phyloP scores from a whole-genome alignment of 2,888 invertebrate genomes.

The Phaedon cochleariae region DNA sequence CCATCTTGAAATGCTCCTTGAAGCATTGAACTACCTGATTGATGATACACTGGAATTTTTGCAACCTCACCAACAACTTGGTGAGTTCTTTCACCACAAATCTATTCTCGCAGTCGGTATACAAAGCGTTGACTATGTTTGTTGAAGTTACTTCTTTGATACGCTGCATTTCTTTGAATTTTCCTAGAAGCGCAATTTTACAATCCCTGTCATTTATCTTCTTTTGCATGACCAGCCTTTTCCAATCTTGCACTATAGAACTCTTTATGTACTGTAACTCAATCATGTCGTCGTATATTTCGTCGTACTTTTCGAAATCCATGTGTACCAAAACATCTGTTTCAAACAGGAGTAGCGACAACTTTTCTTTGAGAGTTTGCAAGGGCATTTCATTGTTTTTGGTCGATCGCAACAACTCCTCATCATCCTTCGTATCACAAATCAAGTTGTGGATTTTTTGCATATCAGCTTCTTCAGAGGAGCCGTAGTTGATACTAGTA shows the following conservation, averaged over 20 bases:
- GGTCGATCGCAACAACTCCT: conserved; percentile 33
- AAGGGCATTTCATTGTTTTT: conserved; percentile 44
- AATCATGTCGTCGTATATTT: conserved; percentile 50
- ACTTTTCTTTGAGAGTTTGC: conserved; percentile 53
- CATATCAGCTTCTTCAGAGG: conserved; percentile 46
- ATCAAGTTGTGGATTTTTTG: conserved; percentile 51
- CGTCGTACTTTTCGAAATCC: conserved; percentile 50
- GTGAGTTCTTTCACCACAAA: conserved; percentile 53
- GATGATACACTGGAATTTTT: conserved; percentile 55
- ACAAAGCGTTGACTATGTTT: conserved; percentile 44
- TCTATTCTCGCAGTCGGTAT: conserved; percentile 42
- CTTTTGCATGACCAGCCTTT: conserved; percentile 49
- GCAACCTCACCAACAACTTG: conserved; percentile 53
- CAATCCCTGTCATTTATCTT: conserved; percentile 48
- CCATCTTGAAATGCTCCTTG: conserved; percentile 58
- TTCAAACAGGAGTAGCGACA: conserved; percentile 49
- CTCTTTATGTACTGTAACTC: conserved; percentile 54
- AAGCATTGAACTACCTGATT: conserved; percentile 53
- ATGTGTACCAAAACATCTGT: conserved; percentile 53
- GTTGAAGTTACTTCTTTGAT: conserved; percentile 47
- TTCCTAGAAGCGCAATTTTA: conserved; percentile 52
- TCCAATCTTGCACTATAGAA: conserved; percentile 54
- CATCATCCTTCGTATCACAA: conserved; percentile 43
- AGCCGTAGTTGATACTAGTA: conserved; percentile 28
- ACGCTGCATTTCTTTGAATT: conserved; percentile 52